Evolutionary conservation across 2,888 invertebrate species (phyloP), one percentile per base, ranked within the genome.

Genomic region (Lepidocyrtinus sp.): DNA sequence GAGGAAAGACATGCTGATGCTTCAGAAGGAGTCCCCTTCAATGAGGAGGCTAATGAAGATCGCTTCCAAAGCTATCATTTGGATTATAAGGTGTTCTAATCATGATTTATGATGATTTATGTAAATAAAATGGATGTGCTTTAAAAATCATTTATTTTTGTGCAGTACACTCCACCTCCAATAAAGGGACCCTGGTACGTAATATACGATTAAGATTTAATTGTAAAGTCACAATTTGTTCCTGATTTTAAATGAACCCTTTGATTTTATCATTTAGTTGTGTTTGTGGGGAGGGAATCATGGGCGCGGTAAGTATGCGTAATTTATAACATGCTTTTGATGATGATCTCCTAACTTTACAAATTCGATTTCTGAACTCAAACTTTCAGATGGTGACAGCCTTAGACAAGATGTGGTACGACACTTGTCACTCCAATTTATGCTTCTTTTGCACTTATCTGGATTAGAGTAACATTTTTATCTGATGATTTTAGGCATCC

Each of bases 61-160:
- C 83, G 83, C 55, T 85, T 86, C 62, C 84, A 85, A 62, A 86
- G 85, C 25, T 86, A 86, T 45, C 86, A 86, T 72, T 82, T 86
- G 85, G 85, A 85, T 46, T 86, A 85, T 74, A 85, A 85, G 36
- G 36, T 36, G 12, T 7, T 36, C 5, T 36, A 7, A 36, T 5
- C 5, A 36, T 36, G 36, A 36, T 7, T 36, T 7, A 36, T 7
- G 36, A 7, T 36, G 12, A 5, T 36, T 36, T 36, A 36, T 36
- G 12, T 7, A 36, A 36, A 36, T 36, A 36, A 36, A 36, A 36
- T 36, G 12, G n/a, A n/a, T n/a, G n/a, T n/a, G n/a, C n/a, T n/a
- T n/a, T n/a, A n/a, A n/a, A n/a, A n/a, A n/a, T n/a, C n/a, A n/a
- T 36, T 36, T 5, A 12, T 36, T 36, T 36, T 36, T 12, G 36